These are phyloP conservation scores for Ditylenchus dipsaci DNA, from an alignment of 1,140 invertebrate genomes.

Conservation along the genomic window DNA sequence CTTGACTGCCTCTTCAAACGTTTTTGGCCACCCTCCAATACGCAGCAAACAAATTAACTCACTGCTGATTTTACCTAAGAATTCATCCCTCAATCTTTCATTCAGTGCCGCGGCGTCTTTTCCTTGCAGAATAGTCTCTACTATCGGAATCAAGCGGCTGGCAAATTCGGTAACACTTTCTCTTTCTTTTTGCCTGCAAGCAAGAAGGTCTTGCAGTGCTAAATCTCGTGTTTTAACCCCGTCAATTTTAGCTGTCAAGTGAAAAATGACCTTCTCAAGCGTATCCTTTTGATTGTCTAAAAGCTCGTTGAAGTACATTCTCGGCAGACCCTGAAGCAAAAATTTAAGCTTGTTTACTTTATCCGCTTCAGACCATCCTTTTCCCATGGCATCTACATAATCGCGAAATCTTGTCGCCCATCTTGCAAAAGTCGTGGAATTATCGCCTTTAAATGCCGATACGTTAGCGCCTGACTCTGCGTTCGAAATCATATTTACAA, in stretches of 20 bases:
- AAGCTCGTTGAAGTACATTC: neutral
- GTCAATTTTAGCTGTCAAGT: neutral
- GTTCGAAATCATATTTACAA: too few species aligned
- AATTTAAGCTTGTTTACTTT: neutral
- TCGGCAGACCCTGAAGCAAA: neutral
- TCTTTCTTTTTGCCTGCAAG: neutral
- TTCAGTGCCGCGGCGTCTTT: neutral
- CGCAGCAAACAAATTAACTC: neutral
- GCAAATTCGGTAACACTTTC: neutral
- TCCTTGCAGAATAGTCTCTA: neutral
- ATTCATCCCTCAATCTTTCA: neutral
- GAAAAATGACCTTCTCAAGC: neutral
- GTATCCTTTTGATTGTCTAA: neutral
- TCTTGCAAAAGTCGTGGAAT: too few species aligned
- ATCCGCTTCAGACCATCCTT: too few species aligned
- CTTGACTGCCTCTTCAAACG: neutral
- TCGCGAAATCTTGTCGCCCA: too few species aligned
- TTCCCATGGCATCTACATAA: too few species aligned
- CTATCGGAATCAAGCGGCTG: neutral
- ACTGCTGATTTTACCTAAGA: neutral
- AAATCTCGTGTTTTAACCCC: neutral
- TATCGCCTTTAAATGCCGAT: too few species aligned
- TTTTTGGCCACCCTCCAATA: neutral
- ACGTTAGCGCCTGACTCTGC: too few species aligned
- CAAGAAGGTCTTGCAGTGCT: neutral